Percentiles rank a stretch among this genome's conserved stretches.
phyloP scores from a whole-genome alignment of 2,888 invertebrate genomes.

The Eubasilissa splendida region DNA sequence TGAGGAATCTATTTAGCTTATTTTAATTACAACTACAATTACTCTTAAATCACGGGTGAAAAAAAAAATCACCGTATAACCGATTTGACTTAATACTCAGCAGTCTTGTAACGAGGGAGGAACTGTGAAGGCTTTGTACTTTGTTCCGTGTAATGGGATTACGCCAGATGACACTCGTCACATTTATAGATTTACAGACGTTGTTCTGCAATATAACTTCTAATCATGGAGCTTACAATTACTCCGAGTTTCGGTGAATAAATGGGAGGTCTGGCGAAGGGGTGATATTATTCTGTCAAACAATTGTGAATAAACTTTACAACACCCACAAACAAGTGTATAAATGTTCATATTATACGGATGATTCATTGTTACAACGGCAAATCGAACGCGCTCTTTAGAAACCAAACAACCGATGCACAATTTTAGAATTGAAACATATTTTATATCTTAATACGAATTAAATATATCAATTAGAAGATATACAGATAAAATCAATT shows the following conservation, averaged over 20 bases:
- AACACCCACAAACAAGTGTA: neutral
- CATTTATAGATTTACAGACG: constrained; percentile 5
- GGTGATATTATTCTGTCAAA: constrained; percentile 14
- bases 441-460: too few species aligned
- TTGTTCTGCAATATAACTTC: neutral
- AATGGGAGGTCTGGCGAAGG: too few species aligned
- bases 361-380: too few species aligned
- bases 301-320: neutral
- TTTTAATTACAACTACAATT: too few species aligned
- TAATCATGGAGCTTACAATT: constrained; percentile 8
- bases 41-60: neutral
- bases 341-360: too few species aligned
- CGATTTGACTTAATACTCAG: neutral
- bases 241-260: too few species aligned
- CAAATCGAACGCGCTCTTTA: too few species aligned
- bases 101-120: neutral
- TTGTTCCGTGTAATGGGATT: constrained; percentile 11
- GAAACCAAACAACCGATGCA: too few species aligned
- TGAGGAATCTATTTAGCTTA: too few species aligned
- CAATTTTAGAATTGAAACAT: too few species aligned
- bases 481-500: too few species aligned
- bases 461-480: too few species aligned
- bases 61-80: neutral
- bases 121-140: constrained; percentile 1
- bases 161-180: constrained; percentile 24